Base-by-base conservation (phyloP, 2,113 vertebrate genomes). In the Myotis brandtii region DNA sequence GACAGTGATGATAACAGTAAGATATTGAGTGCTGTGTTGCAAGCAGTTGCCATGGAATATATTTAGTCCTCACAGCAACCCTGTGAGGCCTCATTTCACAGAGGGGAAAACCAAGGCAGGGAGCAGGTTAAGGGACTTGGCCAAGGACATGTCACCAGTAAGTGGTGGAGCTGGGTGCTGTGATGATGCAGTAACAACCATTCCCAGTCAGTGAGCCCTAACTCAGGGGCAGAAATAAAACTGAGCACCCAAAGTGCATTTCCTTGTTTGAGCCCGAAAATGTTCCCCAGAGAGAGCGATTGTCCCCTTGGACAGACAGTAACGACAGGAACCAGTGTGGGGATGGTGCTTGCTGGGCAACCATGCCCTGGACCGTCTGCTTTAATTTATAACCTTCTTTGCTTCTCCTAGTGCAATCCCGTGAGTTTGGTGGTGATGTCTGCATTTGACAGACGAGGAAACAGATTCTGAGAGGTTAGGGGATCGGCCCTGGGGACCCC, bases 371-470 rank as follows among this genome's bases (percentile, higher is more conserved):
- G 52, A 46, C 56, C 6, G 4, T 70, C 56, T 14, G 2, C 46
- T 56, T 18, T n/a, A 46, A 27, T 56, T 72, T 40, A 56, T 27
- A 5, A 64, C 21, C 25, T n/a, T 12, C 43, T 70, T 87, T 4
- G 21, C 20, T 59, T 70, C 34, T 70, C 37, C 77, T n/a, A 0
- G 11, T 18, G 46, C n/a, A 14, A 18, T 48, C 27, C 34, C 11
- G 4, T 72, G 70, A 46, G 30, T 17, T 64, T 3, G 5, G 9
- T 56, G 9, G 12, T 56, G 9, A 11, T 50, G 40, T 59, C 52
- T 17, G 12, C 46, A 25, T 81, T 48, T 66, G 54, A 93, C 20
- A 72, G 56, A 48, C 48, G 84, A 81, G 79, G 72, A 89, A 62
- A 89, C 40, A 81, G 54, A 83, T 89, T 43, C 11, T 2, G 4